Evolutionary conservation across 2,888 invertebrate species (phyloP), one percentile per base, ranked within the genome.

Genomic region (Pristionchus entomophagus): DNA sequence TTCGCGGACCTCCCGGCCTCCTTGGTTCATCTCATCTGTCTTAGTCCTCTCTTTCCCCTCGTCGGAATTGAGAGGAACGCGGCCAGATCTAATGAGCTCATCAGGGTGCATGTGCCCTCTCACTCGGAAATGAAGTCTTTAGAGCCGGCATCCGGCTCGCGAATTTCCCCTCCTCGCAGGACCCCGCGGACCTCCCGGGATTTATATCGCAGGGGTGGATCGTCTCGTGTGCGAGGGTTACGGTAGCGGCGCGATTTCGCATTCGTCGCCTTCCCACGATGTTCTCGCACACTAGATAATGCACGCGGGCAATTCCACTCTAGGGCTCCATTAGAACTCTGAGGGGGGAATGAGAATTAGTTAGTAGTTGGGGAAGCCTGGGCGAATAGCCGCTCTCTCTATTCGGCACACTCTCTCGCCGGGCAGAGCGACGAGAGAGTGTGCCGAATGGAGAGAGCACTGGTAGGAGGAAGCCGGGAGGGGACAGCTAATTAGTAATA

Each of bases 61-160:
- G n/a, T 51, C 51, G 32, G 26, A 45, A 5, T 26, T 14, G 26
- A 1, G 26, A 5, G 78, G 29, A 41, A 41, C 26, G 77, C 12
- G 29, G 14, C 12, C 22, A 51, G 19, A 51, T 53, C 80, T 80
- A 80, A 80, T 80, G 80, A 53, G 51, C 80, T 80, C 80, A 80
- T 80, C 73, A 73, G 73, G 14, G 69, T 14, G 14, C 45, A 22
- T 17, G 65, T 35, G 65, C 65, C 19, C 22, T 29, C 53, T 51
- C 77, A 41, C 78, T 80, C 80, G 80, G 53, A 49, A 80, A 80
- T 80, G 53, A 53, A 80, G 49, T 80, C 80, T 53, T 73, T 73
- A 73, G 73, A 35, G 45, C 14, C 41, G 41, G 73, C 5, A 73
- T 73, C 73, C 73, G 73, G 73, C 41, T 41, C 73, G n/a, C n/a